Evolutionary conservation across 2,888 invertebrate species (phyloP).

Genomic region (Crepidodera aurea): DNA sequence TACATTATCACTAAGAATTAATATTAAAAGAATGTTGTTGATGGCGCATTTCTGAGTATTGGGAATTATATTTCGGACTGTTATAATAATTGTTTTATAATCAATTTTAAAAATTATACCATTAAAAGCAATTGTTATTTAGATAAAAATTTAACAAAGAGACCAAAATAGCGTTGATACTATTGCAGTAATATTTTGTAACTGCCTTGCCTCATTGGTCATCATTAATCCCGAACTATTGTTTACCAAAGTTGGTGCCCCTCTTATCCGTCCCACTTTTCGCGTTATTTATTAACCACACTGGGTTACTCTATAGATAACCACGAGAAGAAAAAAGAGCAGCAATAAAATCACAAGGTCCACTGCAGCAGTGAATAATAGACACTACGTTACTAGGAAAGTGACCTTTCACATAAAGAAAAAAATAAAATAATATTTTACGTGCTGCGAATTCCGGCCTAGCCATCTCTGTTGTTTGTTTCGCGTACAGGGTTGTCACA

Average conservation of each 20-base stretch:
- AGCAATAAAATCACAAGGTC: conserved; percentile 41
- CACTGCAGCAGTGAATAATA: conserved; percentile 40
- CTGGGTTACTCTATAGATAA: conserved; percentile 24
- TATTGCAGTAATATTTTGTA: no score
- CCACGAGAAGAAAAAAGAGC: conserved; percentile 26
- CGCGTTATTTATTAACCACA: conserved; percentile 27
- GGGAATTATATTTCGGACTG: no score
- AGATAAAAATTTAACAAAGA: no score
- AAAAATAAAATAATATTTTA: conserved; percentile 46
- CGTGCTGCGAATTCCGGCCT: conserved; percentile 40
- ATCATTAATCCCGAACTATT: conserved; percentile 11
- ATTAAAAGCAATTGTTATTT: no score
- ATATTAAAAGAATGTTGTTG: no score
- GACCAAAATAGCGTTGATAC: no score
- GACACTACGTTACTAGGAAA: conserved; percentile 39
- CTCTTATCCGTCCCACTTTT: conserved; percentile 14
- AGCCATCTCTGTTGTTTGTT: conserved; percentile 40
- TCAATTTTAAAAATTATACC: no score
- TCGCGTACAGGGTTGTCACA: conserved; percentile 20
- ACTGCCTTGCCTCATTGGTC: no score
- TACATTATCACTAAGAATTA: no score
- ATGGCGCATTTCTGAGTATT: no score
- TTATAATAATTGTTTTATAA: no score
- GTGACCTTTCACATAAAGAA: conserved; percentile 38
- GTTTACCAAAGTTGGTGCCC: conserved; percentile 19